Conservation (phyloP, 2,888 invertebrate species). For the Machimus rusticus region DNA sequence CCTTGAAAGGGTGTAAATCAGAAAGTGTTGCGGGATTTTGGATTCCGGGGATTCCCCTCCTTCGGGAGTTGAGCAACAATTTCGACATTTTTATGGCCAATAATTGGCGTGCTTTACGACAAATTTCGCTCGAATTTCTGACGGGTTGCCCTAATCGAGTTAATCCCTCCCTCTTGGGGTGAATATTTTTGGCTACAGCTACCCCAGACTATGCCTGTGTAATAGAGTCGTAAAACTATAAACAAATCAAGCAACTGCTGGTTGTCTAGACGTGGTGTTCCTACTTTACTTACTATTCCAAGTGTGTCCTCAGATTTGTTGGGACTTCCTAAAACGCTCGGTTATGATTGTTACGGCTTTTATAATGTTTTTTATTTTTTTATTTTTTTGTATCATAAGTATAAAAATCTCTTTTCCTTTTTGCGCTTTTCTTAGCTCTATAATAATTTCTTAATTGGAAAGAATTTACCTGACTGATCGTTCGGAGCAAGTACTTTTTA, state of each 20-base stretch:
- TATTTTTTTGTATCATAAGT: background rate
- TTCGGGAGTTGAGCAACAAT: conserved; percentile 20
- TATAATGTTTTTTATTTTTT: background rate
- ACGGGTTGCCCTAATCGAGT: conserved; percentile 4
- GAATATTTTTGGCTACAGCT: background rate
- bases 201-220: background rate
- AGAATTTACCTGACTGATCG: too few species aligned
- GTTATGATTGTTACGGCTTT: background rate
- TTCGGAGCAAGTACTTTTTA: too few species aligned
- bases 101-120: conserved; percentile 32
- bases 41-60: background rate
- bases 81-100: conserved; percentile 35
- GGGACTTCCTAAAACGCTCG: background rate
- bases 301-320: background rate
- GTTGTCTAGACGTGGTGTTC: background rate
- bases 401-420: too few species aligned
- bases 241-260: background rate
- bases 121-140: conserved; percentile 7
- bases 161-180: background rate
- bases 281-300: background rate
- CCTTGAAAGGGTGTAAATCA: conserved; percentile 47
- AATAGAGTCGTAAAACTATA: background rate
- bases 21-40: conserved; percentile 36
- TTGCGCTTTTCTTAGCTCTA: too few species aligned
- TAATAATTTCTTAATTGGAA: too few species aligned